Percentiles rank a stretch among this genome's conserved stretches.
phyloP scores from a whole-genome alignment of 1,140 invertebrate species.

The Zophobas atratus region DNA sequence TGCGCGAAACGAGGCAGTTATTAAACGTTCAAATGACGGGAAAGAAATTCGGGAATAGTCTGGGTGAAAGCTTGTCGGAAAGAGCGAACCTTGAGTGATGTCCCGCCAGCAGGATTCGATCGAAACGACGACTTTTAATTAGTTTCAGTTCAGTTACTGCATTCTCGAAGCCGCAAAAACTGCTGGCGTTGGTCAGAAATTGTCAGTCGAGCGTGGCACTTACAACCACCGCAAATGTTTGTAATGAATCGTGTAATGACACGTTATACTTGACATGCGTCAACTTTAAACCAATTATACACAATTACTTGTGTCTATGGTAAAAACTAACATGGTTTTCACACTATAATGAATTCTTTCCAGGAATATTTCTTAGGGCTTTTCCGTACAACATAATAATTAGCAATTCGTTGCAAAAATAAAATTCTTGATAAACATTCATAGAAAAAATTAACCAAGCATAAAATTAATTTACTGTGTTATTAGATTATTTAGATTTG shows the following conservation, averaged over 20 bases:
- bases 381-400: too few relatives aligned
- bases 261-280: slow-evolving; percentile 45
- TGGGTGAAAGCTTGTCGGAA: slow-evolving; percentile 35
- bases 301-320: background rate
- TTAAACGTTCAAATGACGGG: slow-evolving; percentile 14
- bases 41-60: slow-evolving; percentile 29
- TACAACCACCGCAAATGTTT: slow-evolving; percentile 57
- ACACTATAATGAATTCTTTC: too few relatives aligned
- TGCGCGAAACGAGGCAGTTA: slow-evolving; percentile 4
- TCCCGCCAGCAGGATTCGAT: slow-evolving; percentile 57
- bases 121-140: slow-evolving; percentile 62
- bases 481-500: too few relatives aligned
- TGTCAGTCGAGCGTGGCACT: slow-evolving; percentile 60
- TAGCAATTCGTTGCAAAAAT: too few relatives aligned
- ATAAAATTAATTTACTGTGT: too few relatives aligned
- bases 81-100: slow-evolving; percentile 55
- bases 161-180: slow-evolving; percentile 60
- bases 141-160: slow-evolving; percentile 63
- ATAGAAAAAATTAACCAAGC: too few relatives aligned
- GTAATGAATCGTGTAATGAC: slow-evolving; percentile 61
- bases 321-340: too few relatives aligned
- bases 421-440: too few relatives aligned
- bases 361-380: too few relatives aligned
- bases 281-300: slow-evolving; percentile 1
- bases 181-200: slow-evolving; percentile 56